Base-by-base conservation (phyloP, 2,797 vertebrate species). In the Sebastolobus alascanus region DNA sequence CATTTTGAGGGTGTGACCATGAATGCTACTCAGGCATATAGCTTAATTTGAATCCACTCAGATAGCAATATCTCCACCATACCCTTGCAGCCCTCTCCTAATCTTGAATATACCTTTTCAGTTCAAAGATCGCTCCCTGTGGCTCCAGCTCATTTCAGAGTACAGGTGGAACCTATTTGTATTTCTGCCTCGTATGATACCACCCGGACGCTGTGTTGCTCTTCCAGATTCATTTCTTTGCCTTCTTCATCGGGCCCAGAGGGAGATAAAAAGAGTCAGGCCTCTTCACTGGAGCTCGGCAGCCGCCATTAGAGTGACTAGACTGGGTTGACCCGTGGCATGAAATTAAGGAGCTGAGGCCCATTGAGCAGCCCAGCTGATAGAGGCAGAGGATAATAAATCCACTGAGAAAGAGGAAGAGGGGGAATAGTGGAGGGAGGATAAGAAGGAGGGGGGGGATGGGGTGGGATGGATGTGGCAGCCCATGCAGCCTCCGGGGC, bases 331-430 rank as follows among this genome's bases (percentile, higher is more conserved):
- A 92, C 93, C 90, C n/a, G 13, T 86, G 89, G 91, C 87, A 83
- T 87, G 85, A 92, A 92, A 93, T 92, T 84, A 93, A 90, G 83
- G 74, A 90, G 84, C 81, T 63, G 65, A 87, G 85, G 85, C 82
- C 85, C 86, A 88, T 85, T 89, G 85, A 89, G 79, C 84, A 70
- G 85, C 82, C 63, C 67, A 37, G 78, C 86, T 78, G 89, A 92
- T 90, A 68, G 90, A 83, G 84, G 77, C 84, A 27, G 83, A 84
- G 81, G 68, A 88, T 89, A 88, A 93, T 93, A 94, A 94, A 93
- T 93, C 89, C 86, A 80, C 61, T 50, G 79, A 68, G 73, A 79
- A 86, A 65, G 70, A 73, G 73, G 68, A 52, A 69, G 54, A 43
- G 52, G 75, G 84, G 73, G 64, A 50, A 63, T 54, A 60, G 80